phyloP scores from a whole-genome alignment of 2,888 invertebrate species.

The Kryphioiulus occultus region DNA sequence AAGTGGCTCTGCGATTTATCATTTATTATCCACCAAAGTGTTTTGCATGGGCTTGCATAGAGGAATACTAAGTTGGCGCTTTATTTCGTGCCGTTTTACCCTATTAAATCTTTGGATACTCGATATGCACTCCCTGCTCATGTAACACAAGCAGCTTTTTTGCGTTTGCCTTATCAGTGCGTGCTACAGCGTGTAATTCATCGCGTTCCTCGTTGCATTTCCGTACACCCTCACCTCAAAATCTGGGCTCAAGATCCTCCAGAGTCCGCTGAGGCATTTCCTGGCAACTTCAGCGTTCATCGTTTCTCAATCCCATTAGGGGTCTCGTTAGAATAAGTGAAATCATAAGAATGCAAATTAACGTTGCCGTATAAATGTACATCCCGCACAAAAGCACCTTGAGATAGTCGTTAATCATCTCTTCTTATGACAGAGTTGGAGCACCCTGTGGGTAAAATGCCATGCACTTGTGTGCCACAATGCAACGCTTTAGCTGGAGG shows the following conservation, averaged over 20 bases:
- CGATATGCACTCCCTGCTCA: neutral
- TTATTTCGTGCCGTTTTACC: neutral
- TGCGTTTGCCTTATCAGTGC: neutral
- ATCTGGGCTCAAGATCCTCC: neutral
- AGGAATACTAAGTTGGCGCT: constrained; percentile 25
- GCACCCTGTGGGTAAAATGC: constrained; percentile 31
- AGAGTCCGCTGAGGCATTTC: neutral
- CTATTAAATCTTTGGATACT: neutral
- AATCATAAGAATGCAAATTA: constrained; percentile 26
- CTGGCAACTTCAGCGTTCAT: neutral
- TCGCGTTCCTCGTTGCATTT: neutral
- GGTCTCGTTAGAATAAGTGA: constrained; percentile 24
- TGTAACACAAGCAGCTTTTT: neutral
- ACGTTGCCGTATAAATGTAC: neutral
- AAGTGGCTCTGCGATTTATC: constrained; percentile 9
- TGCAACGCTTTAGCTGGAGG: neutral
- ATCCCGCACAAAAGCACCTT: neutral
- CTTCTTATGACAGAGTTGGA: constrained; percentile 26
- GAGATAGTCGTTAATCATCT: constrained; percentile 35
- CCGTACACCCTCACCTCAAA: neutral
- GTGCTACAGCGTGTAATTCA: constrained; percentile 1
- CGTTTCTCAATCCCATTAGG: neutral
- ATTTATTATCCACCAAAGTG: constrained; percentile 21
- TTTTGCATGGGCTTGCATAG: neutral
- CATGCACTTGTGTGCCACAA: neutral